These are phyloP conservation scores for Hirtodrosophila trivittata DNA, from an alignment of 2,888 invertebrate genomes.

Conservation along the genomic window DNA sequence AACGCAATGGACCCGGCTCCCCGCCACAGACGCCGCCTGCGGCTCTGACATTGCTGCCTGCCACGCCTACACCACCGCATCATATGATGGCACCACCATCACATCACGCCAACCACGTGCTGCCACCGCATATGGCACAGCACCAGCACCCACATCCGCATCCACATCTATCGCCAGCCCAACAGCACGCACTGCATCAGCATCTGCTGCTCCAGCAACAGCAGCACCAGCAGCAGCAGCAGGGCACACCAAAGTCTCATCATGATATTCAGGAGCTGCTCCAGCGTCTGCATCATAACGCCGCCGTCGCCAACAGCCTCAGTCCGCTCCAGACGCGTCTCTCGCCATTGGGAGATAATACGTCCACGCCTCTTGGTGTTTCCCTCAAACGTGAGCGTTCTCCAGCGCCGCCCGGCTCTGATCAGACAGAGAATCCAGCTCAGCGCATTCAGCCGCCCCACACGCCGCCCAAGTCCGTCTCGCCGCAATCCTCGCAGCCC, in stretches of 20 bases:
- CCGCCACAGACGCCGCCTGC: constrained; percentile 81
- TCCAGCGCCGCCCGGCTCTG: constrained; percentile 71
- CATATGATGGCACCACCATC: constrained; percentile 71
- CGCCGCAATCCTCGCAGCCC: constrained; percentile 81
- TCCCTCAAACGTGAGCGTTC: constrained; percentile 82
- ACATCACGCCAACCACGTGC: constrained; percentile 53
- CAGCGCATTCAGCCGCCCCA: constrained; percentile 83
- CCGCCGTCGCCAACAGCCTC: constrained; percentile 76
- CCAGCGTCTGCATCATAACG: constrained; percentile 81
- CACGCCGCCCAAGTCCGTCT: constrained; percentile 82
- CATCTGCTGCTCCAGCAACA: constrained; percentile 75
- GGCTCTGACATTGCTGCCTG: constrained; percentile 53
- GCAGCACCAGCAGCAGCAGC: constrained; percentile 70
- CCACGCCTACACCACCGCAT: constrained; percentile 60
- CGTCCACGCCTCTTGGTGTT: constrained; percentile 45
- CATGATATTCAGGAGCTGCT: constrained; percentile 82
- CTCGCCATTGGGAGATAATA: constrained; percentile 58
- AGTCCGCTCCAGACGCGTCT: constrained; percentile 79
- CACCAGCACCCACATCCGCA: constrained; percentile 55
- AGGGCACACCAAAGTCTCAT: constrained; percentile 74
- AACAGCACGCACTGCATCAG: constrained; percentile 80
- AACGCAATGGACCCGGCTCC: constrained; percentile 74
- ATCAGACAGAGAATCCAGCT: constrained; percentile 80
- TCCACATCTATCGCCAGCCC: constrained; percentile 74
- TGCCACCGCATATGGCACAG: constrained; percentile 60